Conservation (phyloP, 37 sponge, comb jelly and placozoan genomes). For the Hormiphora californensis region DNA sequence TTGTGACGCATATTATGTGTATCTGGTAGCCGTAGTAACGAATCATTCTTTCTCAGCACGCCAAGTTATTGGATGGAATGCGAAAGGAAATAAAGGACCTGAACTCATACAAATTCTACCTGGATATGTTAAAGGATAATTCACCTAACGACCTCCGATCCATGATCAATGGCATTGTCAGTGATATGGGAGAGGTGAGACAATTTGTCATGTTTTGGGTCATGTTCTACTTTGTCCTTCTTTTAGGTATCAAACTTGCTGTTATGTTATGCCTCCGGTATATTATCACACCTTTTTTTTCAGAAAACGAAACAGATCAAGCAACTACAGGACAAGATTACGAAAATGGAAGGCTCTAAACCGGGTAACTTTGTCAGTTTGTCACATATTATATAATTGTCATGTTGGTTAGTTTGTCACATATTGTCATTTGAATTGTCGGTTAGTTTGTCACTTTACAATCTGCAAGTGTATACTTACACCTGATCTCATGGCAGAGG, state of each 20-base stretch:
- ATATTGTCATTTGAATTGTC: no score
- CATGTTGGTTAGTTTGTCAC: no score
- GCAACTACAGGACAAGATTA: conserved; percentile 9
- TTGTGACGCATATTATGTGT: no score
- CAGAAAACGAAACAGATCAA: conserved; percentile 54
- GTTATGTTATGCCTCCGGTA: not conserved
- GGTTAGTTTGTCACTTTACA: no score
- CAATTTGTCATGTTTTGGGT: not conserved
- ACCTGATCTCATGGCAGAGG: no score
- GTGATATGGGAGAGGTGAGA: conserved; percentile 48
- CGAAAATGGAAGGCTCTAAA: conserved; percentile 38
- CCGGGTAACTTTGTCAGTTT: conserved; percentile 32
- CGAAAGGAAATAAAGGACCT: conserved; percentile 51
- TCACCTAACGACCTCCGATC: conserved; percentile 3
- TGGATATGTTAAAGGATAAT: conserved; percentile 29
- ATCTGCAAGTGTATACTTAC: no score
- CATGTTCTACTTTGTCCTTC: not conserved
- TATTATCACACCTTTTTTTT: not conserved
- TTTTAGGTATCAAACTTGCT: not conserved
- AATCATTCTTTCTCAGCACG: conserved; percentile 16
- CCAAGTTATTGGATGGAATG: conserved; percentile 36
- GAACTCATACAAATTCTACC: conserved; percentile 52
- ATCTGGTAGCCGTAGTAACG: no score
- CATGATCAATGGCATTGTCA: conserved; percentile 41
- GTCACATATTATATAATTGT: no score